Conservation (phyloP, 2,888 invertebrate genomes). For the Apotomis turbidana region DNA sequence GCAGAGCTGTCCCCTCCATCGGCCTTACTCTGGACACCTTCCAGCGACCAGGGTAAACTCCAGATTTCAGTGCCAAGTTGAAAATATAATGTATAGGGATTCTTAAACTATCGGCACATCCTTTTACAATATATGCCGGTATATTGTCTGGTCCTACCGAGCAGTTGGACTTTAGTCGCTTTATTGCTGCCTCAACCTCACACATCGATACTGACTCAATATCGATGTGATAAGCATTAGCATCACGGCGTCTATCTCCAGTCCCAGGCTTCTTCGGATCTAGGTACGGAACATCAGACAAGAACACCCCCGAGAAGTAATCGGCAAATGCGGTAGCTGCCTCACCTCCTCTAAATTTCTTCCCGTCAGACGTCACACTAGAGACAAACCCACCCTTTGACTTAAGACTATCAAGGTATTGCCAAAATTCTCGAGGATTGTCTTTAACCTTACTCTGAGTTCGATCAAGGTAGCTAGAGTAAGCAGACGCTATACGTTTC, state of each 20-base stretch:
- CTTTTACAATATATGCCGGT: slow-evolving; percentile 13
- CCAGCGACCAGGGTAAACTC: too few relatives aligned
- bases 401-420: neutral
- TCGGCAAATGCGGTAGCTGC: neutral
- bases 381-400: slow-evolving; percentile 13
- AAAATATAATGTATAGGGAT: neutral
- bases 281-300: slow-evolving; percentile 12
- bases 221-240: neutral
- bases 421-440: slow-evolving; percentile 6
- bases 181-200: slow-evolving; percentile 10
- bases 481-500: neutral
- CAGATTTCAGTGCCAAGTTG: too few relatives aligned
- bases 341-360: neutral
- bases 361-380: neutral
- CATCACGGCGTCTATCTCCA: neutral
- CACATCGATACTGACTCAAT: neutral
- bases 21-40: too few relatives aligned
- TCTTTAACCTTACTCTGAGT: neutral
- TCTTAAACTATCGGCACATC: neutral
- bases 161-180: slow-evolving; percentile 2
- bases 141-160: slow-evolving; percentile 15
- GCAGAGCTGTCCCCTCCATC: too few relatives aligned
- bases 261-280: neutral
- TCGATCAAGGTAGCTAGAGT: neutral
- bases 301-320: slow-evolving; percentile 8